Percentiles rank a stretch among this genome's conserved stretches.
These are phyloP conservation scores for Cosmia trapezina DNA, from an alignment of 2,888 invertebrate genomes.

Conservation along the genomic window DNA sequence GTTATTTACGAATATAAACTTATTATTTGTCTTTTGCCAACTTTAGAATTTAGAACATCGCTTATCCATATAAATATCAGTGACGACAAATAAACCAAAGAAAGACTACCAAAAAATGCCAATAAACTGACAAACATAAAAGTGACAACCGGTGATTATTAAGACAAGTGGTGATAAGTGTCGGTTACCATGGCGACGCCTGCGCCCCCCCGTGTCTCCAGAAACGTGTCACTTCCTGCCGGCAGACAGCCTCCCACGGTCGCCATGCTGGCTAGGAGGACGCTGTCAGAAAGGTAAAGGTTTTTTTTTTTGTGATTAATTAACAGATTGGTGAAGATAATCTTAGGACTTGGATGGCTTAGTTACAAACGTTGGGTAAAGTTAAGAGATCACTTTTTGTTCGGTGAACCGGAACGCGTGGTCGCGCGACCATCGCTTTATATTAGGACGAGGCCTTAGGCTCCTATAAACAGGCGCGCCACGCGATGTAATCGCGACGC, in stretches of 20 bases:
- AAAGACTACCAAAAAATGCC: conserved; percentile 24
- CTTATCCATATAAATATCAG: conserved; percentile 12
- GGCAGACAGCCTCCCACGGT: conserved; percentile 86
- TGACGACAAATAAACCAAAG: conserved; percentile 17
- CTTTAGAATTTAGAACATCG: conserved; percentile 34
- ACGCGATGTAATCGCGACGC: too few species aligned
- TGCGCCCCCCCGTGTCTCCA: conserved; percentile 84
- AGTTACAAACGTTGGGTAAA: too few species aligned
- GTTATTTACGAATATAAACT: not conserved
- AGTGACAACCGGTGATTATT: conserved; percentile 38
- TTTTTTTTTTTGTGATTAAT: not conserved
- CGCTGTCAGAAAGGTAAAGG: conserved; percentile 87
- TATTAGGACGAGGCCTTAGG: too few species aligned
- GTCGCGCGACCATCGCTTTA: too few species aligned
- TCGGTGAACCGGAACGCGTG: too few species aligned
- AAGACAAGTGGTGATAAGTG: conserved; percentile 44
- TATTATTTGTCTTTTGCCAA: conserved; percentile 18
- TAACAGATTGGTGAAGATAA: not conserved
- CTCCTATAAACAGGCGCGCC: too few species aligned
- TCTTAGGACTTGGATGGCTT: too few species aligned
- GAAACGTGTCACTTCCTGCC: conserved; percentile 87
- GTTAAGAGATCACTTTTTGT: too few species aligned
- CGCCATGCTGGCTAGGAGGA: conserved; percentile 81
- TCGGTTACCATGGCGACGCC: conserved; percentile 76
- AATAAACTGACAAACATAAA: conserved; percentile 31